These are phyloP conservation scores for Siderastrea radians DNA, from an alignment of 92 coral and sea anemone species.

Conservation along the genomic window DNA sequence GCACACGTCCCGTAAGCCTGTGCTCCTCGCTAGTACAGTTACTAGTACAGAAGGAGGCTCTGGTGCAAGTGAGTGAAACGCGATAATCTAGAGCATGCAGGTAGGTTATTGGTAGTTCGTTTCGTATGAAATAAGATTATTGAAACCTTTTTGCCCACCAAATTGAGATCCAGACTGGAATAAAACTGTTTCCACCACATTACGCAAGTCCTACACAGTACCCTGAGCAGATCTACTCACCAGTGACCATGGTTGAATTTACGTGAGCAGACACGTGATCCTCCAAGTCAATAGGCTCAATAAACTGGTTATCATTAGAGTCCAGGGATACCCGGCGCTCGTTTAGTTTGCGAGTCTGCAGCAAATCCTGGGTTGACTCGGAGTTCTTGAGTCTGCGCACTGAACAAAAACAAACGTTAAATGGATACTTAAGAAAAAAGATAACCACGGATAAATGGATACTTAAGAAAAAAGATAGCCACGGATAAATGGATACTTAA, in stretches of 20 bases:
- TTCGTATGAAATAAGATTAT: too few relatives aligned
- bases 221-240: neutral
- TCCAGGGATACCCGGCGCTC: slow-evolving; percentile 13
- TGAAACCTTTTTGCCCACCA: too few relatives aligned
- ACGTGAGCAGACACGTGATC: slow-evolving; percentile 21
- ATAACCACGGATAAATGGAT: neutral
- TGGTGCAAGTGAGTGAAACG: too few relatives aligned
- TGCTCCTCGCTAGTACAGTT: too few relatives aligned
- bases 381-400: slow-evolving; percentile 11
- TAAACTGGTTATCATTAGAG: slow-evolving; percentile 28
- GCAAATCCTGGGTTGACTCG: slow-evolving; percentile 16
- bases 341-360: neutral
- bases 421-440: neutral
- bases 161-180: too few relatives aligned
- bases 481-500: neutral
- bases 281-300: neutral
- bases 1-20: too few relatives aligned
- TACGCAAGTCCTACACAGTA: too few relatives aligned
- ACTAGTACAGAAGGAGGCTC: too few relatives aligned
- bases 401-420: neutral
- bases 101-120: too few relatives aligned
- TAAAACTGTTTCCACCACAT: too few relatives aligned
- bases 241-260: neutral
- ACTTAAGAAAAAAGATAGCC: too few relatives aligned
- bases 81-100: too few relatives aligned